phyloP scores from a whole-genome alignment of 2,797 vertebrate species.

The Cryptoblepharus egeriae region DNA sequence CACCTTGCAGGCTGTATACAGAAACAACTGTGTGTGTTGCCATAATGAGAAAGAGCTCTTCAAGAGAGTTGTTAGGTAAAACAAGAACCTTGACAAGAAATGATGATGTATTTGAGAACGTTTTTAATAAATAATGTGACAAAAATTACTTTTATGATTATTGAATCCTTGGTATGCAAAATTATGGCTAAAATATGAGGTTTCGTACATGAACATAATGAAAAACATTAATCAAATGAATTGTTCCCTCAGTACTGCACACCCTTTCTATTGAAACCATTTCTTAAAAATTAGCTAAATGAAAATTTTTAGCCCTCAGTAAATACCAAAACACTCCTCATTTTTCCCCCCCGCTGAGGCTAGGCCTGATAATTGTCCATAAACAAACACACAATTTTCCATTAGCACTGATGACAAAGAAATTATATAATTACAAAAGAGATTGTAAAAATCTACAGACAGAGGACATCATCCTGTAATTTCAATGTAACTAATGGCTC shows the following conservation, averaged over 20 bases:
- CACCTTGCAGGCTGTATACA: not conserved
- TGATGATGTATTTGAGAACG: conserved; percentile 82
- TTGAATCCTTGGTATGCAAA: conserved; percentile 87
- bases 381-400: conserved; percentile 77
- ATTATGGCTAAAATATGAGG: conserved; percentile 88
- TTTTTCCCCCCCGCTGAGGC: conserved; percentile 62
- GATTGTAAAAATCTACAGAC: conserved; percentile 74
- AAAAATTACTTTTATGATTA: conserved; percentile 88
- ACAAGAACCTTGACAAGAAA: conserved; percentile 71
- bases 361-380: conserved; percentile 76
- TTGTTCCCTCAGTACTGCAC: conserved; percentile 82
- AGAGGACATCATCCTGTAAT: conserved; percentile 77
- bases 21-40: not conserved
- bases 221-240: conserved; percentile 84
- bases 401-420: conserved; percentile 84
- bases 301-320: conserved; percentile 77
- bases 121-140: conserved; percentile 91
- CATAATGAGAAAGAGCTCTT: not conserved
- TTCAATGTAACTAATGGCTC: conserved; percentile 74
- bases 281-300: conserved; percentile 78
- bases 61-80: conserved; percentile 30
- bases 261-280: conserved; percentile 76
- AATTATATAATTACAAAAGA: conserved; percentile 75
- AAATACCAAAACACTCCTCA: conserved; percentile 77
- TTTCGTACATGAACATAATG: conserved; percentile 87